A percentile compares a stretch with the other conserved stretches of the same genome.
Conservation (phyloP, 2,888 invertebrate species). For the Eilema caniola region DNA sequence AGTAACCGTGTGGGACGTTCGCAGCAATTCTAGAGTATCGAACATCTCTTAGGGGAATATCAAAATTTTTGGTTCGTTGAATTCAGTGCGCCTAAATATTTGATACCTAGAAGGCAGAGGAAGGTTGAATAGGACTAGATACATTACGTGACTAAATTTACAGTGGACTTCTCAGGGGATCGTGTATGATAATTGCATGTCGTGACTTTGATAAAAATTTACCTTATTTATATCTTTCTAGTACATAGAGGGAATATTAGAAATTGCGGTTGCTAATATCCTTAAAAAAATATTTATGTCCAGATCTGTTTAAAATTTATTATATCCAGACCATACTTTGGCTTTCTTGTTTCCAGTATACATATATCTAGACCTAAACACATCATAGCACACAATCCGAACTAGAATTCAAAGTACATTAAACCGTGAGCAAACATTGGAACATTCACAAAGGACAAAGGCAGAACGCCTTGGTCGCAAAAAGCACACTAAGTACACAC, state of each 20-base stretch:
- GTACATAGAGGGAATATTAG: too few relatives aligned
- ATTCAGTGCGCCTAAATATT: constrained; percentile 14
- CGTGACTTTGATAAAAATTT: too few relatives aligned
- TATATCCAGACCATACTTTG: too few relatives aligned
- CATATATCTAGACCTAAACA: not conserved
- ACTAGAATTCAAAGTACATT: not conserved
- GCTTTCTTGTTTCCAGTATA: not conserved
- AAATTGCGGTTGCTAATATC: too few relatives aligned
- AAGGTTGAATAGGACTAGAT: not conserved
- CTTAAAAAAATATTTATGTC: too few relatives aligned
- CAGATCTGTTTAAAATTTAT: too few relatives aligned
- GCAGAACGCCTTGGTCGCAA: not conserved
- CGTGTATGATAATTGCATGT: not conserved
- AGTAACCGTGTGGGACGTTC: constrained; percentile 8
- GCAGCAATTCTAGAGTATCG: constrained; percentile 7
- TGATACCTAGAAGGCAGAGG: not conserved
- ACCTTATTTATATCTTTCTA: too few relatives aligned
- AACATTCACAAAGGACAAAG: constrained; percentile 13
- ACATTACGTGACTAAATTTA: not conserved
- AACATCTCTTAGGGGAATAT: constrained; percentile 1
- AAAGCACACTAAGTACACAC: constrained; percentile 6
- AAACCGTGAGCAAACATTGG: not conserved
- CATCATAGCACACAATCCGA: not conserved
- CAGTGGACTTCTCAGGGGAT: not conserved
- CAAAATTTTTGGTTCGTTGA: constrained; percentile 7